These are phyloP conservation scores for Psammodynastes pulverulentus DNA, from an alignment of 2,113 vertebrate genomes.

Conservation along the genomic window DNA sequence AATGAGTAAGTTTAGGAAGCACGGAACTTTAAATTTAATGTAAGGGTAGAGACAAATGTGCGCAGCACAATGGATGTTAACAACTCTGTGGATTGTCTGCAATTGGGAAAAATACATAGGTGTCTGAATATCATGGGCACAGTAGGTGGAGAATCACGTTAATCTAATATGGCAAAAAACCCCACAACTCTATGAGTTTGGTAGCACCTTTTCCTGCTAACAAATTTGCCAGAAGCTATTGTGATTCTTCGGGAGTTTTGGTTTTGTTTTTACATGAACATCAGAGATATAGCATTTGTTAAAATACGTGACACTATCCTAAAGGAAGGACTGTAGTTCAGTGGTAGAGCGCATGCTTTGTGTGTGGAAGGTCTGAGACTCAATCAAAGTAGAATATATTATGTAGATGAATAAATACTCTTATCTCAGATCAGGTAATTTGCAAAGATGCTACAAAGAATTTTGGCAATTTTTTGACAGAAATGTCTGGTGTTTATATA, in stretches of 20 bases:
- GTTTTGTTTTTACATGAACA: not conserved
- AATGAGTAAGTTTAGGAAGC: conserved; percentile 40
- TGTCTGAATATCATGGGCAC: not conserved
- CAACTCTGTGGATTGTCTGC: not conserved
- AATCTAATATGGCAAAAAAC: not conserved
- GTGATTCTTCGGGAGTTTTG: not conserved
- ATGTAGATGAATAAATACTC: not conserved
- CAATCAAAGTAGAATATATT: not conserved
- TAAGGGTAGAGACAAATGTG: not conserved
- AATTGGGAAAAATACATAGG: not conserved
- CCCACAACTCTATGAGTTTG: not conserved
- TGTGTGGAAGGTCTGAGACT: not conserved
- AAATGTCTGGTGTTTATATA: not conserved
- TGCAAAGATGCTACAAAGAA: not conserved
- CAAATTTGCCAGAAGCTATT: not conserved
- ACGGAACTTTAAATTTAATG: not conserved
- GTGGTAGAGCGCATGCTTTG: not conserved
- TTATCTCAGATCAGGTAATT: not conserved
- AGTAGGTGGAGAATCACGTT: not conserved
- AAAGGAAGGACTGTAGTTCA: not conserved
- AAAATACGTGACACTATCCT: not conserved
- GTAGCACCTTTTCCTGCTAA: not conserved
- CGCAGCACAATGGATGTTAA: not conserved
- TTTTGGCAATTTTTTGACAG: not conserved
- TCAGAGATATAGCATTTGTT: not conserved